These are phyloP conservation scores for Halocynthia aurantium DNA, from an alignment of 23 tunicate genomes.

Conservation along the genomic window DNA sequence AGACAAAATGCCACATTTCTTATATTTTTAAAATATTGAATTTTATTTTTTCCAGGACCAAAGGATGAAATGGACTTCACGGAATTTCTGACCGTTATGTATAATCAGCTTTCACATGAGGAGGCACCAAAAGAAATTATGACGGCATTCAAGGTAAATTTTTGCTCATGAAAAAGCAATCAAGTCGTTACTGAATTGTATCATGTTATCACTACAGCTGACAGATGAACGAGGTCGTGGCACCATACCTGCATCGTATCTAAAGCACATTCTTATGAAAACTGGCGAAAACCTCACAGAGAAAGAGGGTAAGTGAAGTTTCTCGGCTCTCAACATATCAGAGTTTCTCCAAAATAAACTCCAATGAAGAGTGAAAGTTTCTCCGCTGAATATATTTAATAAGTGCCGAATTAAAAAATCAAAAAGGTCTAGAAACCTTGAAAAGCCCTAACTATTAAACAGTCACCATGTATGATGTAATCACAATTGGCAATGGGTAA, in stretches of 20 bases:
- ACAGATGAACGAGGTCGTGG: constrained; percentile 36
- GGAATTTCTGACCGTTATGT: constrained; percentile 71
- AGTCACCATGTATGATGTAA: no score
- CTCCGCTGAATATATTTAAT: no score
- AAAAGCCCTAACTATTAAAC: no score
- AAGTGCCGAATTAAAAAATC: no score
- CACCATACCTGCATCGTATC: constrained; percentile 33
- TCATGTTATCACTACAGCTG: constrained; percentile 7
- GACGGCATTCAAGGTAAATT: constrained; percentile 43
- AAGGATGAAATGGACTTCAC: constrained; percentile 82
- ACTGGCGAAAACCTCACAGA: constrained; percentile 73
- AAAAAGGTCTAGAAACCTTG: no score
- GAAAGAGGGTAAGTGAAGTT: constrained; percentile 48
- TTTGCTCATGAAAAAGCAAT: neutral
- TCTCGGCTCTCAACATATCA: no score
- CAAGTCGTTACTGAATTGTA: neutral
- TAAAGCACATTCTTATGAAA: constrained; percentile 60
- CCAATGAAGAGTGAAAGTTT: no score
- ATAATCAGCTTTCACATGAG: constrained; percentile 57
- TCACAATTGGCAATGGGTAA: no score
- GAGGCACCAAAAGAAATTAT: constrained; percentile 46
- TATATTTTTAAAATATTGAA: no score
- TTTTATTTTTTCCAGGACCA: constrained; percentile 33
- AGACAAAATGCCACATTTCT: no score
- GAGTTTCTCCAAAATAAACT: no score